These are phyloP conservation scores for Doryteuthis pealeii DNA, from an alignment of 1,140 invertebrate species.

Conservation along the genomic window DNA sequence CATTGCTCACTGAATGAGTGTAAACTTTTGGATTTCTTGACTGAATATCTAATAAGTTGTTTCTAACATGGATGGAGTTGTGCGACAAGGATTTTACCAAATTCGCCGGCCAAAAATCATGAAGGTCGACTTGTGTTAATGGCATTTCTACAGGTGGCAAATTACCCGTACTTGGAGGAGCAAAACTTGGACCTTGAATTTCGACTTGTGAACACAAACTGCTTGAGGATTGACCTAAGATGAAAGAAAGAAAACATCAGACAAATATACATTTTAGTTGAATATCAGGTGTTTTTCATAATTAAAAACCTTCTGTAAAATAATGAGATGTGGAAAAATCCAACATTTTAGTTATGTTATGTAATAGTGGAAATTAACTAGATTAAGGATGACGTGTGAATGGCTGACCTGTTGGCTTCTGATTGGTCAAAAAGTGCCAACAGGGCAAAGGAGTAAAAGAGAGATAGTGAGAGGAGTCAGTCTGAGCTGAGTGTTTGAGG, in stretches of 20 bases:
- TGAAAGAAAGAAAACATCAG: background rate
- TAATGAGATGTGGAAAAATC: no score
- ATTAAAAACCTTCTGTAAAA: no score
- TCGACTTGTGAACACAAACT: background rate
- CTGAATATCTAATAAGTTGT: background rate
- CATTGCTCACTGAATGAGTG: conserved; percentile 2
- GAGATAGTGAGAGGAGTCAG: no score
- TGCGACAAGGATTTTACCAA: background rate
- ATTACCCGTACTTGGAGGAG: background rate
- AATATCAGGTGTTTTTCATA: no score
- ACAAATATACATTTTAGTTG: no score
- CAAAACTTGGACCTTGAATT: background rate
- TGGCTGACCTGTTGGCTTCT: no score
- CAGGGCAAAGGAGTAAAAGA: no score
- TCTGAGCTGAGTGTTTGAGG: no score
- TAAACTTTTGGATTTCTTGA: background rate
- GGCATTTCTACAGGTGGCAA: background rate
- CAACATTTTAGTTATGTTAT: no score
- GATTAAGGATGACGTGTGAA: no score
- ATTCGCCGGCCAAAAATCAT: conserved; percentile 1
- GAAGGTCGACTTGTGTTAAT: background rate
- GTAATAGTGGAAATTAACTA: no score
- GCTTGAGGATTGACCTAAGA: background rate
- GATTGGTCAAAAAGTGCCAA: no score
- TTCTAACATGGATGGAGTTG: background rate